Evolutionary conservation across 2,113 vertebrate species (phyloP).

Genomic region (Oryzias curvinotus): DNA sequence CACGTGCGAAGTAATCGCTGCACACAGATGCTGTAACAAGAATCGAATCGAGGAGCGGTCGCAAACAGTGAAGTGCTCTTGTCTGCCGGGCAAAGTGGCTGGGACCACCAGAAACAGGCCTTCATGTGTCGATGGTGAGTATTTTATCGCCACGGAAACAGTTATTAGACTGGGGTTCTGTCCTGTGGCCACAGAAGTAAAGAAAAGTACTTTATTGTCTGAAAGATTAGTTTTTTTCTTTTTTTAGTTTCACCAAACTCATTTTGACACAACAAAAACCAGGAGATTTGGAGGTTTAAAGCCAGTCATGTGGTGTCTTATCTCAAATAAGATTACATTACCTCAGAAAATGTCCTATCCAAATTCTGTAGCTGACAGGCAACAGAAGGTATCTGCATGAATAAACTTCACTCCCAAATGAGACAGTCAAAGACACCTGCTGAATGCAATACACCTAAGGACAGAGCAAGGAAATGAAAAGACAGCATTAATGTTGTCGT

Average conservation of each 20-base stretch:
- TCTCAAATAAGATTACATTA: constrained; percentile 66
- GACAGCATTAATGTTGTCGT: constrained; percentile 1
- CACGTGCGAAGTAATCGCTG: constrained; percentile 82
- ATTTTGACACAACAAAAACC: neutral
- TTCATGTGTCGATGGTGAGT: constrained; percentile 83
- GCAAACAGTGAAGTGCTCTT: constrained; percentile 85
- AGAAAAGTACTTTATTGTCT: neutral
- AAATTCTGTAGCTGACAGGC: constrained; percentile 37
- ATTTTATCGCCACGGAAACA: constrained; percentile 1
- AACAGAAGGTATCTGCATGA: constrained; percentile 39
- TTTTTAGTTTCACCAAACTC: constrained; percentile 13
- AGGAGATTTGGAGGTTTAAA: constrained; percentile 38
- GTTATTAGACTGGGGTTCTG: neutral
- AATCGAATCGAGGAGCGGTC: constrained; percentile 84
- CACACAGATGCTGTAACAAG: constrained; percentile 84
- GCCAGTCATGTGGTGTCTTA: constrained; percentile 50
- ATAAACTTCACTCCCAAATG: constrained; percentile 29
- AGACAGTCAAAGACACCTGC: constrained; percentile 25
- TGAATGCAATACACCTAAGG: constrained; percentile 38
- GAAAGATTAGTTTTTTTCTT: neutral
- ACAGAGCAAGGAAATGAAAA: constrained; percentile 23
- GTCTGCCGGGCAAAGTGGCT: constrained; percentile 83
- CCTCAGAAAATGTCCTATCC: constrained; percentile 55
- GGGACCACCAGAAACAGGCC: constrained; percentile 83
- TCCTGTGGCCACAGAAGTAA: neutral